These are phyloP conservation scores for Drosophila busckii DNA, from an alignment of 1,140 invertebrate species.

Conservation along the genomic window DNA sequence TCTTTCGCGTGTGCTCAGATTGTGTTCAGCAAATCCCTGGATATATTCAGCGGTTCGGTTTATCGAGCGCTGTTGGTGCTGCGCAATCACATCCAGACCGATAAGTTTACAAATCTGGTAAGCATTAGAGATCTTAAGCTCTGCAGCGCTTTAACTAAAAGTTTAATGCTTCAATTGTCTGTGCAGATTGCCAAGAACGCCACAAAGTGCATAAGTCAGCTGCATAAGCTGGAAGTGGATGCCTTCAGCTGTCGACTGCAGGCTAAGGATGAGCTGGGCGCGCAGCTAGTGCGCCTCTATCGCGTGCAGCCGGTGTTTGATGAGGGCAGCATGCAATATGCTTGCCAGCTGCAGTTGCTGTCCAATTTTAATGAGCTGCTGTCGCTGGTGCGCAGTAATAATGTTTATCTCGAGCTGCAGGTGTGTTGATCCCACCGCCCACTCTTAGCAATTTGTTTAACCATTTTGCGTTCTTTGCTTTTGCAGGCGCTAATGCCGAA, in stretches of 20 bases:
- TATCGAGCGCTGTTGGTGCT: constrained; percentile 62
- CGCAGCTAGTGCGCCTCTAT: constrained; percentile 57
- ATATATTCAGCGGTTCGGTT: constrained; percentile 72
- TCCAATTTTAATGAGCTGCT: constrained; percentile 60
- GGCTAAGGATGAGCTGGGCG: constrained; percentile 53
- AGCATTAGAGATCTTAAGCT: constrained; percentile 2
- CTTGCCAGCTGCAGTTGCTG: constrained; percentile 53
- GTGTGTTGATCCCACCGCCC: constrained; percentile 19
- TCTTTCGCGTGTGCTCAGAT: constrained; percentile 43
- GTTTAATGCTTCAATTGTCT: not conserved
- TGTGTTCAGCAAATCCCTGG: constrained; percentile 65
- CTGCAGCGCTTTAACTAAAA: not conserved
- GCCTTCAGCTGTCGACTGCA: constrained; percentile 56
- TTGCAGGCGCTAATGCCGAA: constrained; percentile 55
- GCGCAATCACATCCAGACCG: constrained; percentile 74
- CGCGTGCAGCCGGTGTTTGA: constrained; percentile 63
- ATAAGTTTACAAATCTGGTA: constrained; percentile 74
- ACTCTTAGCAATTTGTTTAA: not conserved
- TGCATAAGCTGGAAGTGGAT: constrained; percentile 48
- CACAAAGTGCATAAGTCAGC: constrained; percentile 50
- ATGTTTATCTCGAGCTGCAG: constrained; percentile 64
- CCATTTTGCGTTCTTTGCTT: not conserved
- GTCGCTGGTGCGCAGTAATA: constrained; percentile 56
- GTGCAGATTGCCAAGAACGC: constrained; percentile 60
- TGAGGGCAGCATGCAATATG: constrained; percentile 43